phyloP scores from a whole-genome alignment of 2,113 vertebrate species.

The Burhinus bistriatus region DNA sequence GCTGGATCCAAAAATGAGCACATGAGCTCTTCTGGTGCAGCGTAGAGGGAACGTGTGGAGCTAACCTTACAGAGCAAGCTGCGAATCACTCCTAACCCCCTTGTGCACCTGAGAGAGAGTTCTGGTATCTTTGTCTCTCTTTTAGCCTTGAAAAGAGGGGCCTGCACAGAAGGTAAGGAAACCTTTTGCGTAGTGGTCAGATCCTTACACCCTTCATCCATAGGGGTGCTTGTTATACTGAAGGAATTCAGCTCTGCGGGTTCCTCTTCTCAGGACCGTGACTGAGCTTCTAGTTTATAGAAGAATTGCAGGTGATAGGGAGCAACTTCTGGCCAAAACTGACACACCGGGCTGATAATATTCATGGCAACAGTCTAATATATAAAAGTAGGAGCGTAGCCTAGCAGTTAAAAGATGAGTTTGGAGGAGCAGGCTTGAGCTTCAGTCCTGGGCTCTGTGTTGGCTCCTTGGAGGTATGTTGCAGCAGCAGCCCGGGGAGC shows the following conservation, averaged over 20 bases:
- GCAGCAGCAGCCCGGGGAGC: background rate
- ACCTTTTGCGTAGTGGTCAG: background rate
- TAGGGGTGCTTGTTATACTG: background rate
- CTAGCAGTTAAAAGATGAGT: background rate
- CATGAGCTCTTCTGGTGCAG: background rate
- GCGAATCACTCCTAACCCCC: background rate
- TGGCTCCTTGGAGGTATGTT: background rate
- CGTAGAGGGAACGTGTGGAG: rapidly evolving
- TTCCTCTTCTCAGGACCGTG: background rate
- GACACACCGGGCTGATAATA: background rate
- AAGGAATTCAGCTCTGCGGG: background rate
- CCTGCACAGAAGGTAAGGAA: background rate
- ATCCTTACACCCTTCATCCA: background rate
- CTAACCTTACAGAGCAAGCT: background rate
- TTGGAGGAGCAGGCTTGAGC: background rate
- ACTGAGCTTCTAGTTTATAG: background rate
- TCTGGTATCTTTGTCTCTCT: background rate
- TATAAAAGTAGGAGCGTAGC: background rate
- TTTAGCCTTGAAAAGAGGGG: background rate
- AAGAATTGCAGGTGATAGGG: background rate
- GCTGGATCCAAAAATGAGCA: background rate
- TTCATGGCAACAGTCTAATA: background rate
- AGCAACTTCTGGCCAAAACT: background rate
- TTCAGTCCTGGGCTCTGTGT: background rate
- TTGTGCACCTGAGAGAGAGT: background rate